Base-by-base conservation (phyloP, 2,797 vertebrate species). In the Eulemur coronatus region DNA sequence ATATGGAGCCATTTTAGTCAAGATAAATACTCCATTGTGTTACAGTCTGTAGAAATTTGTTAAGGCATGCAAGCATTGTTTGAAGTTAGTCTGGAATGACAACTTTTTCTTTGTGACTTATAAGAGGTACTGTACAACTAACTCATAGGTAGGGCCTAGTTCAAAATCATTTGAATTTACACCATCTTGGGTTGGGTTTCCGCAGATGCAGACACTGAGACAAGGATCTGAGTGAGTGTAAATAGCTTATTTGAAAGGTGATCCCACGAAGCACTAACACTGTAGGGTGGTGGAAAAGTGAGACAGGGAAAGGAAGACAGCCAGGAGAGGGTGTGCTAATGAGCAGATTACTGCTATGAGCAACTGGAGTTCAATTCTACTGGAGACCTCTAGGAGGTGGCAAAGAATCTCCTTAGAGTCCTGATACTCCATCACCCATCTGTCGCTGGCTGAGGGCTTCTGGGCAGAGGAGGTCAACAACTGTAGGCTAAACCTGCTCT, bases 21-120 rank as follows among this genome's bases (percentile, higher is more conserved):
- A 97, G 97, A 98, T 98, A 99, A 99, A 99, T 98, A 98, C 98
- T 98, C 97, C 98, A 97, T 98, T 99, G 99, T 99, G 99, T 99
- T 98, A 98, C 97, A 98, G 97, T 98, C 78, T 97, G 70, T 97
- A 98, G 98, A 98, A 98, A 98, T 98, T 98, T 97, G 50, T 89
- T 97, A 88, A 97, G 89, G 78, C 90, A 96, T 76, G 95, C 59
- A 97, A 86, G 67, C 97, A 67, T 89, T 91, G 52, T 89, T 95
- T 84, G 90, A 94, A 95, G 94, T 96, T 84, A 43, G 43, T 48
- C 81, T 76, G 46, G 30, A 75, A 73, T 85, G 78, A 12, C 30
- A 55, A 48, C 5, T 1, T 90, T 91, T 84, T 89, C 43, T 82
- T 4, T 10, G 6, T 48, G 43, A 70, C 10, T 73, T 76, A 26